phyloP scores from a whole-genome alignment of 2,113 vertebrate species.

The Notothenia rossii region DNA sequence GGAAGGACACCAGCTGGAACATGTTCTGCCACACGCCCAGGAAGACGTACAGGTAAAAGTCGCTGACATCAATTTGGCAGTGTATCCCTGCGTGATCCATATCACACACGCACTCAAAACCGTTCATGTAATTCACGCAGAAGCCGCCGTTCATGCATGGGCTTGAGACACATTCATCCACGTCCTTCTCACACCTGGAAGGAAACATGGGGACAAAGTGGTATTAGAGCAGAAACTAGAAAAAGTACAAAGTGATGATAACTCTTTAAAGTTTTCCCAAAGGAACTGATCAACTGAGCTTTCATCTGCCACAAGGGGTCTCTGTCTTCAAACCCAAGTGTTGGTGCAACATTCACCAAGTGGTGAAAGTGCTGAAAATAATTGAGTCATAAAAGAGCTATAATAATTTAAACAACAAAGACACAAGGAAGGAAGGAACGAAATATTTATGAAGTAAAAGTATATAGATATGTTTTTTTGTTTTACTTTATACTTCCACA shows the following conservation, averaged over 20 bases:
- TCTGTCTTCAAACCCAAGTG: not conserved
- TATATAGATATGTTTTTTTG: too few species aligned
- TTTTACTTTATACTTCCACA: too few species aligned
- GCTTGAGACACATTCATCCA: slow-evolving; percentile 88
- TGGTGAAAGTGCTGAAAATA: too few species aligned
- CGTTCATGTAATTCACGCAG: slow-evolving; percentile 87
- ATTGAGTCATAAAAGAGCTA: too few species aligned
- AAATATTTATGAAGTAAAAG: too few species aligned
- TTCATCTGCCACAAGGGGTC: not conserved
- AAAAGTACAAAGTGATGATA: not conserved
- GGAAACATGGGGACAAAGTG: not conserved
- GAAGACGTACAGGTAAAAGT: slow-evolving; percentile 91
- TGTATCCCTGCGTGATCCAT: slow-evolving; percentile 85
- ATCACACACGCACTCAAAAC: slow-evolving; percentile 89
- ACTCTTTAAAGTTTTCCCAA: not conserved
- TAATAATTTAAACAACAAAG: too few species aligned
- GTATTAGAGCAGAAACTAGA: not conserved
- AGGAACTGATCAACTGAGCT: not conserved
- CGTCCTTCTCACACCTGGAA: slow-evolving; percentile 90
- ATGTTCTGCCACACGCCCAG: slow-evolving; percentile 93
- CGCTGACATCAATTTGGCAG: slow-evolving; percentile 92
- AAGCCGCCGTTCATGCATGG: slow-evolving; percentile 90
- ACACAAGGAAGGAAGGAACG: too few species aligned
- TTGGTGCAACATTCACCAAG: not conserved
- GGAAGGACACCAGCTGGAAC: slow-evolving; percentile 92